Evolutionary conservation across 2,113 vertebrate species (phyloP), one percentile per base, ranked within the genome.

Genomic region (Sander lucioperca): DNA sequence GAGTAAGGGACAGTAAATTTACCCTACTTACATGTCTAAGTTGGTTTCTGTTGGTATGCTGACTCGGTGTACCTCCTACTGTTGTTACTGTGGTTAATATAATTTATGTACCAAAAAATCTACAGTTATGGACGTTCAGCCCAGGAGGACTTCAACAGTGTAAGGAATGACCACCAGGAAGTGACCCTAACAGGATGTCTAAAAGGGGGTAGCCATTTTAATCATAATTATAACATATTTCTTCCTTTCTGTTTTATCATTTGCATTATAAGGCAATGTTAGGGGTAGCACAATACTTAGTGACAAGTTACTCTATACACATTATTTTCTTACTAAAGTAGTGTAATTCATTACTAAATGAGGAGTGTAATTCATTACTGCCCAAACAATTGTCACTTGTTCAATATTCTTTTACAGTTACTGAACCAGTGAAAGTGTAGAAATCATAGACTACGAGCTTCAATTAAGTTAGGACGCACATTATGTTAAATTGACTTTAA

Each of bases 1-100:
- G 51, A 54, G 59, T 21, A 43, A 71, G 11, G 16, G 61, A 39
- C 48, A 47, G 65, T 69, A 58, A 74, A 79, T 79, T 15, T 65
- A 66, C 45, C 33, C 43, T 2, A 6, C 66, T 71, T 65, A 50
- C 5, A 27, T 19, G n/a, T 25, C 14, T 77, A 36, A 23, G n/a
- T 23, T 33, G 63, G 47, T 56, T 43, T 23, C 50, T 74, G 63
- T 5, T 21, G 12, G 18, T 70, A 11, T 36, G 15, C 43, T 57
- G 14, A 47, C 36, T 13, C 58, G n/a, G 2, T 58, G 48, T 13
- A 3, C 18, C 16, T 9, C 12, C 47, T 54, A 7, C 25, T 50
- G 25, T 48, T 58, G 9, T 51, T 10, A 5, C 43, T 18, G 21
- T 48, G 39, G 43, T 33, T 67, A 10, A 13, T 13, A 19, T 65